phyloP scores from a whole-genome alignment of 2,797 vertebrate species.

The Pipistrellus pipistrellus region DNA sequence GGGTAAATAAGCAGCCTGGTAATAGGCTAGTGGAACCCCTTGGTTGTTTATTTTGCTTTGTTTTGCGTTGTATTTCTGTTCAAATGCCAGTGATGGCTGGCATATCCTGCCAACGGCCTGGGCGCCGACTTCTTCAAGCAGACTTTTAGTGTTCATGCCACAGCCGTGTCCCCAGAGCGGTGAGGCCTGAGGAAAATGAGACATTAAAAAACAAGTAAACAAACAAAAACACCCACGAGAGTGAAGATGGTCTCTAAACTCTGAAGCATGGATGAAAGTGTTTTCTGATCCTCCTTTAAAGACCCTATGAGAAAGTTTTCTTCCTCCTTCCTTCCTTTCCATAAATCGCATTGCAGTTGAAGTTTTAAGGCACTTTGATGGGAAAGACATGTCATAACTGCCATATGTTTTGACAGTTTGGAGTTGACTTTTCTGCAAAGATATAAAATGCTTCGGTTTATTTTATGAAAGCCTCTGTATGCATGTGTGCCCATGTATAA shows the following conservation, averaged over 20 bases:
- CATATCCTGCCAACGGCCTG: neutral
- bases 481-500: neutral
- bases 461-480: neutral
- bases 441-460: slow-evolving; percentile 10
- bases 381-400: neutral
- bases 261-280: neutral
- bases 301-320: neutral
- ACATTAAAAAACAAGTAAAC: neutral
- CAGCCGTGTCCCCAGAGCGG: neutral
- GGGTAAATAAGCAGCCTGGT: neutral
- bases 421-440: neutral
- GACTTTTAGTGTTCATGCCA: neutral
- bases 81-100: slow-evolving; percentile 10
- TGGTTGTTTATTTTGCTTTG: slow-evolving; percentile 29
- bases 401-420: neutral
- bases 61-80: slow-evolving; percentile 44
- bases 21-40: neutral
- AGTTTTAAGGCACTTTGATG: neutral
- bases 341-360: neutral
- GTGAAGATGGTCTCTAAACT: neutral
- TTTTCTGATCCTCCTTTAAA: neutral
- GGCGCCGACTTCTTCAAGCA: neutral
- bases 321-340: neutral
- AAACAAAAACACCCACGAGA: neutral
- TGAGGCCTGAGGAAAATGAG: neutral